Base-by-base conservation (phyloP, 2,113 vertebrate genomes). In the Dipodomys ordii region DNA sequence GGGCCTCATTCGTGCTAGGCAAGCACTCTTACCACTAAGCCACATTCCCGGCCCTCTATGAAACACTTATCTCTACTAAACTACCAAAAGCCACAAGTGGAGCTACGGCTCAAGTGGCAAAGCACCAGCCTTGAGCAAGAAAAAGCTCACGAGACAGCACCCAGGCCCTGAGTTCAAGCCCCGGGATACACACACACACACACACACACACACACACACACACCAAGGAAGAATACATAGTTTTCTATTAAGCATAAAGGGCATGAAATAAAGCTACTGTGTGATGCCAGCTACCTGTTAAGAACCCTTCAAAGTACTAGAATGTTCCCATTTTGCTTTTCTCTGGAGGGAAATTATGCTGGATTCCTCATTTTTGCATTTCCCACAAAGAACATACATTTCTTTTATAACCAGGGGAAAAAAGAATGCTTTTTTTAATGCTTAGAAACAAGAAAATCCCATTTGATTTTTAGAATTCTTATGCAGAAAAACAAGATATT, bases 361-460 rank as follows among this genome's bases (percentile, higher is more conserved):
- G 62, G 35, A 73, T 53, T 77, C 7, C 25, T 60, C 15, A 67
- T 82, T 87, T 71, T 60, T 87, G 13, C 81, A 46, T 83, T 88
- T 92, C 89, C 87, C 53, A 90, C 76, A 68, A 77, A 15, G 68
- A 15, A 30, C 28, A 80, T 39, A 86, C 30, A 46, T 85, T 82
- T 86, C 49, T 73, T 92, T 83, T 74, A 91, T 62, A 88, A 81
- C 32, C 27, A 68, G 32, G 22, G 57, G 23, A 44, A 84, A 80
- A 39, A 71, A 64, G 13, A 28, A 35, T 39, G 28, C 10, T 74
- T 16, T 82, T 67, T 39, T 79, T n/a, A 89, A 79, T 32, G 77
- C 65, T 94, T 77, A 87, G 44, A 92, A 81, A 92, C 84, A 72
- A 94, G 80, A 93, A 96, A 90, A 86, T 35, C 28, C 30, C 57